Base-by-base conservation (phyloP, 1,140 invertebrate species). In the Philopotamus ludificatus region DNA sequence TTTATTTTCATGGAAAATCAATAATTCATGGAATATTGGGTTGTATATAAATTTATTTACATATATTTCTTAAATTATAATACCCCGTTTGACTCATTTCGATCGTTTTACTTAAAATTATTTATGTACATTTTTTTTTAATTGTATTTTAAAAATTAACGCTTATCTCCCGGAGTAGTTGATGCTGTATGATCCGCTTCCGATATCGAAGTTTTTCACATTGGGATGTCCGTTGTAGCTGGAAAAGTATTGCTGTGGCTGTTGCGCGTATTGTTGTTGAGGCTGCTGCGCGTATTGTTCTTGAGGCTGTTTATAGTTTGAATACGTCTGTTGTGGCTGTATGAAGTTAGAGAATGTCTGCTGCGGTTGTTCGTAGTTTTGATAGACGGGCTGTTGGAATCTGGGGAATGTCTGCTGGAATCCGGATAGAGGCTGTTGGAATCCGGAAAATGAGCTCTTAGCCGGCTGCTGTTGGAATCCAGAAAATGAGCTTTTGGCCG, bases 161-260 rank as follows among this genome's bases (percentile, higher is more conserved):
- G 21, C 2, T 47, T 60, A 65, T 71, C 63, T 71, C 45, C 78
- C 79, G 61, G 77, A 83, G 73, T 90, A 91, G 70, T 84, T 83
- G 45, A 90, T 84, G 16, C 83, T 82, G 73, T 90, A 91, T 12
- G 88, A 89, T 18, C 87, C 88, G 47, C 82, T 82, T 71, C 77
- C 82, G n/a, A 86, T 79, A 70, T 88, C 85, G 49, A 87, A 81
- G 69, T 86, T 88, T 16, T 62, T 66, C 45, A 83, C 79, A 0
- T 84, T 81, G 4, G 87, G 84, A 69, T 87, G 86, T 7, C 83
- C 84, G 67, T 79, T 79, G 71, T 69, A 76, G 55, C 74, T 53
- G 2, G 64, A n/a, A n/a, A n/a, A 55, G 21, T 61, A 61, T 15
- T 42, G 44, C 3, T 25, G 45, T 8, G 41, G 10, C n/a, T n/a